Evolutionary conservation across 1,140 invertebrate genomes (phyloP).

Genomic region (Diorhabda carinulata): DNA sequence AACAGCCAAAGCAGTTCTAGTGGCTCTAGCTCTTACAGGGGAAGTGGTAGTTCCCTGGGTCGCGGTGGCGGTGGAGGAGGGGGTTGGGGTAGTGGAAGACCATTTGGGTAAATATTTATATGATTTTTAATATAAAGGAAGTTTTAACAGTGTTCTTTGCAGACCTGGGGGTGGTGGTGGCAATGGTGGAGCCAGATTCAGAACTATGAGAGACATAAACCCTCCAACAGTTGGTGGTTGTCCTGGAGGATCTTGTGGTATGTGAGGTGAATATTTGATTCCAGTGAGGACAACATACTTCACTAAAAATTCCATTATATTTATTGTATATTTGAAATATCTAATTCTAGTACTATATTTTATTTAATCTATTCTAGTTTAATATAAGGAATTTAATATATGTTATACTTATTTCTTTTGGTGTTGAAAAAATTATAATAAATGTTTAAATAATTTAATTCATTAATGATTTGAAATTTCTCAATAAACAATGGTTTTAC

Average conservation of each 20-base stretch:
- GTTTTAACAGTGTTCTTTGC: conserved; percentile 10
- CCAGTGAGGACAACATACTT: background rate
- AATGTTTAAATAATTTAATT: background rate
- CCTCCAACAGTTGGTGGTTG: conserved; percentile 33
- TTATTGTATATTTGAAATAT: too few relatives aligned
- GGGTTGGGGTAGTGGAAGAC: conserved; percentile 33
- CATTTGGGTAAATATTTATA: conserved; percentile 26
- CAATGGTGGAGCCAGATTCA: conserved; percentile 33
- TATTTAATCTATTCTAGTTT: too few relatives aligned
- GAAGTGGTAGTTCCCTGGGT: conserved; percentile 28
- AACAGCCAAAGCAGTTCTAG: conserved; percentile 18
- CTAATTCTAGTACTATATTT: too few relatives aligned
- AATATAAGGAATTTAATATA: too few relatives aligned
- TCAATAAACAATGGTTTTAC: background rate
- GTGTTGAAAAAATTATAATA: too few relatives aligned
- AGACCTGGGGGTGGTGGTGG: conserved; percentile 36
- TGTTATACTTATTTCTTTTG: too few relatives aligned
- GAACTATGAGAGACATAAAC: conserved; percentile 39
- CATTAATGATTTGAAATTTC: background rate
- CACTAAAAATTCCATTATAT: too few relatives aligned
- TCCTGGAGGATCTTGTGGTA: conserved; percentile 33
- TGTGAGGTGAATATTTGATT: conserved; percentile 18
- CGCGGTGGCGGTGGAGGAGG: conserved; percentile 27
- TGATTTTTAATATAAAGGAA: background rate
- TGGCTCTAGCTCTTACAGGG: conserved; percentile 21